Base-by-base conservation (phyloP, 2,797 vertebrate genomes). In the Leontocebus nigricollis region DNA sequence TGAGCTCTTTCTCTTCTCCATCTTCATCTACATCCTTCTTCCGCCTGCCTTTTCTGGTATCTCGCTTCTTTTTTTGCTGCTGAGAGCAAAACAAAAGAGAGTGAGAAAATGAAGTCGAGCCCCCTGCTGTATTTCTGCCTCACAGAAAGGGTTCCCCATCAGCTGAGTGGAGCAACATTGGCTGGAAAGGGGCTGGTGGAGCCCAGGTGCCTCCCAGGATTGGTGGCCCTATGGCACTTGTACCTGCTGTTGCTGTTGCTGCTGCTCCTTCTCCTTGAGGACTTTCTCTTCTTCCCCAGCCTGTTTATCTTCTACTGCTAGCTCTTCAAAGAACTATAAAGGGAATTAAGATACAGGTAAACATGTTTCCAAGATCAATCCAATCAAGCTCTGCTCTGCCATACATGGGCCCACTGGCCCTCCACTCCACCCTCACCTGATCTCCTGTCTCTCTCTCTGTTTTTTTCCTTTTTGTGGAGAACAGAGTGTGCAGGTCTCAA, bases 241-340 rank as follows among this genome's bases (percentile, higher is more conserved):
- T 77, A 97, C 98, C 93, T 97, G 97, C 4, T 94, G 96, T 1
- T 94, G 96, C 5, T 95, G 88, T 20, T 98, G 90, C 24, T 99
- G 99, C 96, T 98, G 83, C n/a, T 98, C 61, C 86, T 98, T 95
- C 33, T 99, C 99, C 97, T 99, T 99, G 57, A 98, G 98, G 24
- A 96, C 88, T 1, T 96, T 93, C n/a, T 99, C 99, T 20, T 99
- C 99, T 4, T 95, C 98, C 75, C 98, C 99, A 72, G 99, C 98
- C 46, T 98, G 98, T 93, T 99, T 99, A 80, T 97, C 98, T 48
- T 99, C 99, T 24, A 99, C 99, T 1, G 99, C 98, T 76, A 99
- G 97, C 41, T 99, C 99, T 96, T 99, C 99, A 93, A 99, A 99
- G 98, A 99, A 99, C 99, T 99, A 83, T 0, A 19, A 59, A 33